Evolutionary conservation across 2,113 vertebrate species (phyloP), one percentile per base, ranked within the genome.

Genomic region (Lophura nycthemera): DNA sequence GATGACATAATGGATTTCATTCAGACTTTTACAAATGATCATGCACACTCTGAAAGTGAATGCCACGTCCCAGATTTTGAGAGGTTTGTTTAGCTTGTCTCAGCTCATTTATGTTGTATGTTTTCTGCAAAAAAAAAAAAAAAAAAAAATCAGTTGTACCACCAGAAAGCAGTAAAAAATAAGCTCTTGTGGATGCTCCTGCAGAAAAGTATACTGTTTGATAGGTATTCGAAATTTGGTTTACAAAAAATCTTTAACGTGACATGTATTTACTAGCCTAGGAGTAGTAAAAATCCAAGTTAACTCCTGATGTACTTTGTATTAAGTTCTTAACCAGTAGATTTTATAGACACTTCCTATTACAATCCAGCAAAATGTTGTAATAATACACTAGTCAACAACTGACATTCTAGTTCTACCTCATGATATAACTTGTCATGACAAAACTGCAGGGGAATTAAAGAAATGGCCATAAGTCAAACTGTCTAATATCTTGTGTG

Each of bases 361-460:
- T 96, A 87, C 66, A 12, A 10, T n/a, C 42, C 90, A 73, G 77
- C 73, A 25, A 93, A 94, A 89, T 96, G 59, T 43, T 73, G 71
- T 75, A 94, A 91, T 10, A 88, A 48, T 40, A 54, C 48, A 67
- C 54, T 77, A 93, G 60, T 95, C 90, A 96, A 77, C 69, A 85
- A 7, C 90, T 95, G 93, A 70, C 92, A 91, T 80, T 96, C 86
- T 72, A 83, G 60, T 88, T 96, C 70, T 85, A 89, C 69, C 63
- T 86, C 66, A 93, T 48, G n/a, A 69, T 94, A 59, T 48, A 90
- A 92, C 95, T 95, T 80, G 63, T 90, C 76, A 48, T 78, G 72
- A 91, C 86, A 83, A 92, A 90, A 52, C 66, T 83, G 59, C 73
- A 42, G 63, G 16, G 61, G n/a, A 89, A 93, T 89, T 65, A 30